Conservation (phyloP, 2,797 vertebrate genomes). For the Cossypha dichroa region DNA sequence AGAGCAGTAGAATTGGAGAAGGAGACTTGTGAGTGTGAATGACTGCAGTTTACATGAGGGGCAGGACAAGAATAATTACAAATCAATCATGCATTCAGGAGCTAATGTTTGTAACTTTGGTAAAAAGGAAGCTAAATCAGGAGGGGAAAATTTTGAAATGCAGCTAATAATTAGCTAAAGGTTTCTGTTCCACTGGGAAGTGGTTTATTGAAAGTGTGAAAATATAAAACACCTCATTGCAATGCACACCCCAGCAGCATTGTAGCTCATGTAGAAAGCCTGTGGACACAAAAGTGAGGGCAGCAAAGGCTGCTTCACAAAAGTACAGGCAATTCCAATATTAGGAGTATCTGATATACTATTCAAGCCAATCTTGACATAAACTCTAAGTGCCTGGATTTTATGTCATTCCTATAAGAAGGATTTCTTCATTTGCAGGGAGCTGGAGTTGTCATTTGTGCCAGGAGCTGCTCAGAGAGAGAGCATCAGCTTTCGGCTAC, state of each 20-base stretch:
- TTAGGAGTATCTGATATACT: background rate
- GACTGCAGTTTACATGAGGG: background rate
- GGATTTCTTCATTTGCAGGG: constrained; percentile 78
- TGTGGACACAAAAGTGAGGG: background rate
- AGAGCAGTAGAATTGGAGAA: background rate
- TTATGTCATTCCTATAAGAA: constrained; percentile 13
- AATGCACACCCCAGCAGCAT: background rate
- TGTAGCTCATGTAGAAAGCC: background rate
- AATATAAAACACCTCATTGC: background rate
- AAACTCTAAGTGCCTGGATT: background rate
- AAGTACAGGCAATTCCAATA: background rate
- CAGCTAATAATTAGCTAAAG: background rate
- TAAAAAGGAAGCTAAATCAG: background rate
- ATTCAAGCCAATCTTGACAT: background rate
- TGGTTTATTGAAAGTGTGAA: background rate
- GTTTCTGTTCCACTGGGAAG: background rate
- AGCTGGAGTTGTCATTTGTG: constrained; percentile 99
- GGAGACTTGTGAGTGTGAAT: background rate
- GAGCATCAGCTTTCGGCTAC: constrained; percentile 87
- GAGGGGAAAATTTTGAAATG: background rate
- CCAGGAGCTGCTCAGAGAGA: constrained; percentile 93
- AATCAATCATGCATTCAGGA: background rate
- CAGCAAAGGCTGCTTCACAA: background rate
- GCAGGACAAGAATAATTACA: constrained; percentile 16
- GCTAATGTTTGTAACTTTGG: background rate